Evolutionary conservation across 2,113 vertebrate genomes (phyloP), one percentile per base, ranked within the genome.

Genomic region (Eolophus roseicapilla): DNA sequence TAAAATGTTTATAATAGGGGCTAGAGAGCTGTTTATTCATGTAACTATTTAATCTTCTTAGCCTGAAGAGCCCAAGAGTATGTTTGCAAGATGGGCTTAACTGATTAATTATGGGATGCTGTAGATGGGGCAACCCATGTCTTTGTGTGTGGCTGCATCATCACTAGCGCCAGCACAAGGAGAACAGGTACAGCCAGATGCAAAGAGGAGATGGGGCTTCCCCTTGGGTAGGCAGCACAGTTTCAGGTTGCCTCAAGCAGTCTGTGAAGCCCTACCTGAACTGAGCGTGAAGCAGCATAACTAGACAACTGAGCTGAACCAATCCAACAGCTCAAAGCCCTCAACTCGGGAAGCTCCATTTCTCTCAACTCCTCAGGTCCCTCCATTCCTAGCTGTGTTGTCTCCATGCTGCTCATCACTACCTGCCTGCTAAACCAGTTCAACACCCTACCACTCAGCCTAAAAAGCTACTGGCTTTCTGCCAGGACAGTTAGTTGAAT

Each of bases 301-400:
- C 16, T 43, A 31, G 27, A 65, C 14, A n/a, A 41, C 31, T 6
- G 9, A 92, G n/a, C 33, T 44, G 55, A 90, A 85, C 17, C 41
- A 35, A 57, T 2, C 37, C 27, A 52, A 67, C 49, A 62, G 17
- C 46, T 75, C 60, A 35, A 57, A 84, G 35, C 28, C 39, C 17
- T 52, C 49, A 21, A 0, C 0, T 23, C 8, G 18, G 46, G 16
- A 95, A 43, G 47, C 7, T 9, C 28, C 27, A 53, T 39, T 62
- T 71, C 55, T 53, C 53, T 41, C 19, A 24, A 6, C 47, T 50
- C 35, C 33, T 80, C 71, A 0, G 0, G 43, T 47, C 3, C 19
- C 13, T 0, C 2, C 6, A 4, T 47, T 83, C 50, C 69, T 4
- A 35, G 52, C 55, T 17, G n/a, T 7, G 7, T n/a, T 39, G 18